Percentiles rank a stretch among this genome's conserved stretches.
Conservation (phyloP, 2,113 vertebrate genomes). For the human (Homo sapiens) region DNA sequence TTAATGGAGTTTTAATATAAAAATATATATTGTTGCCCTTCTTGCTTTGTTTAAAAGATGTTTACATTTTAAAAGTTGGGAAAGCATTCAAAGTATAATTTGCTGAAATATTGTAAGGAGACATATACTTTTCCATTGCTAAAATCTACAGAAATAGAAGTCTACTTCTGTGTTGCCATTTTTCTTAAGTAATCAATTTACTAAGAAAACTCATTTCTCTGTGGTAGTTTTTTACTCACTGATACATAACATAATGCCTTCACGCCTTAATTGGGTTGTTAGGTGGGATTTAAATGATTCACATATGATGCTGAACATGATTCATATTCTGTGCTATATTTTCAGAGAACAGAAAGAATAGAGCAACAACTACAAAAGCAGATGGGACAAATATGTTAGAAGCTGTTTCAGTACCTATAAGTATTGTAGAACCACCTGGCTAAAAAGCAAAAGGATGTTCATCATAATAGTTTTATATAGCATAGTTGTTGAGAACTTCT, state of each 20-base stretch:
- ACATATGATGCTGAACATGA: constrained; percentile 14
- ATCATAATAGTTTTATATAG: background rate
- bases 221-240: constrained; percentile 33
- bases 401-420: constrained; percentile 47
- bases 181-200: constrained; percentile 51
- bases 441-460: constrained; percentile 18
- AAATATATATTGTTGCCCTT: background rate
- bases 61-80: constrained; percentile 4
- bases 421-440: constrained; percentile 57
- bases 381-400: constrained; percentile 64
- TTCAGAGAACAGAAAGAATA: constrained; percentile 68
- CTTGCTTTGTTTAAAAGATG: constrained; percentile 33
- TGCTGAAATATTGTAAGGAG: background rate
- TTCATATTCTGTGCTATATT: constrained; percentile 60
- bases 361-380: constrained; percentile 55
- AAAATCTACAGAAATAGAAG: background rate
- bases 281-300: constrained; percentile 59
- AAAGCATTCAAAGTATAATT: constrained; percentile 7
- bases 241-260: constrained; percentile 43
- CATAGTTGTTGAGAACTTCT: background rate
- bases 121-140: background rate
- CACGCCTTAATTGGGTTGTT: constrained; percentile 56
- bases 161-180: background rate
- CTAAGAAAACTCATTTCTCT: constrained; percentile 43
- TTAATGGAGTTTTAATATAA: background rate